A percentile compares a stretch with the other conserved stretches of the same genome.
phyloP scores from a whole-genome alignment of 2,888 invertebrate genomes.

The Nebria brevicollis region DNA sequence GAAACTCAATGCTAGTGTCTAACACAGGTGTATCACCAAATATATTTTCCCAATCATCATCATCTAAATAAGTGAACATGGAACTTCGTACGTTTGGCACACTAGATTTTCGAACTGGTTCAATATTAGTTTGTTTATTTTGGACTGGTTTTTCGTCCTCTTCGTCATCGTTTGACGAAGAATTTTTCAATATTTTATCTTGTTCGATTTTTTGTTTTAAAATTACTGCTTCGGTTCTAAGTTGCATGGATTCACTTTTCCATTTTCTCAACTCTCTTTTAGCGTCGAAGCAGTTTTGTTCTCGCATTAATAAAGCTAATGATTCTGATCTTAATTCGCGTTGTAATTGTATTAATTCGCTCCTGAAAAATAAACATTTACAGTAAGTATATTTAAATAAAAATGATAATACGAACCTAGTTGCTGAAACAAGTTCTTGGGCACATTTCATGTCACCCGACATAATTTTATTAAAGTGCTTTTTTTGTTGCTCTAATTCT shows the following conservation, averaged over 20 bases:
- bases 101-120: background rate
- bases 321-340: conserved; percentile 27
- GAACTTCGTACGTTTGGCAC: background rate
- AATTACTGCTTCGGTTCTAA: conserved; percentile 19
- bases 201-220: conserved; percentile 34
- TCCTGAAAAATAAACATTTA: conserved; percentile 24
- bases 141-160: background rate
- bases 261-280: conserved; percentile 32
- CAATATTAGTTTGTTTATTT: background rate
- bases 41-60: conserved; percentile 6
- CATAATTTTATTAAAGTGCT: conserved; percentile 23
- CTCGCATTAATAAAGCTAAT: conserved; percentile 17
- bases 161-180: background rate
- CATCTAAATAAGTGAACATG: conserved; percentile 5
- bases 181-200: conserved; percentile 18
- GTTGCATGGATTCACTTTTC: conserved; percentile 28
- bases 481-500: conserved; percentile 27
- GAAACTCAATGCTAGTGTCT: background rate
- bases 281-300: conserved; percentile 24
- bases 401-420: conserved; percentile 8
- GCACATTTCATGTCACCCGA: conserved; percentile 33
- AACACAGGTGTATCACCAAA: background rate
- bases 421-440: conserved; percentile 24
- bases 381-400: background rate
- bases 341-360: conserved; percentile 25